Evolutionary conservation across 2,797 vertebrate species (phyloP), one percentile per base, ranked within the genome.

Genomic region (Acipenser transmontanus): DNA sequence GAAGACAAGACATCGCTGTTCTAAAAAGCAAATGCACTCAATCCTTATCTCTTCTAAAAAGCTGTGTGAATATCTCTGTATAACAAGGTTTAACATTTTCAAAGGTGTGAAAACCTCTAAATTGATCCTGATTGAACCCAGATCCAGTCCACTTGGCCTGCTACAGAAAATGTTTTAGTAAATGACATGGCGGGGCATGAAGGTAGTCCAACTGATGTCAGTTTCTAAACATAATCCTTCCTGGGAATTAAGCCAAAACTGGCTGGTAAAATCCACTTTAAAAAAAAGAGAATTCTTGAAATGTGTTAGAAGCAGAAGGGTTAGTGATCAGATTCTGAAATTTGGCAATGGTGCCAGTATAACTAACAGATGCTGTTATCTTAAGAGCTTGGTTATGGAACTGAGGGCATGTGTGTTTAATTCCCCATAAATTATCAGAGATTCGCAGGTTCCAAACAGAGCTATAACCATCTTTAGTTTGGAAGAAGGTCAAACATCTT

Each of bases 401-500:
- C 17, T 8, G 50, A 66, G 61, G 49, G 63, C 13, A 47, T 47
- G 47, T 17, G 12, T 9, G n/a, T 66, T 63, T 50, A 59, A 63
- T 7, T 63, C 61, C 65, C 11, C 11, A 9, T 4, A 14, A 7
- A 49, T 50, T 62, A 62, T 59, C 52, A 52, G 34, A 11, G 10
- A 4, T 10, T 47, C 17, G 17, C 68, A 59, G 51, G 13, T 62
- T 49, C 47, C 68, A 11, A 34, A 20, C 8, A 17, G n/a, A 7
- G 47, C 8, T 8, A 63, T 67, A 59, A 59, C 48, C 54, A 66
- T 2, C 20, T 34, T 70, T 70, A 63, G 48, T 63, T 60, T 8
- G 8, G 47, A 61, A 59, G 20, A 10, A 34, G 34, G 34, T 34
- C 2, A 34, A 34, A 34, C 34, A 34, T 34, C 34, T 34, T 34